Evolutionary conservation across 2,113 vertebrate genomes (phyloP), one percentile per base, ranked within the genome.

Genomic region (Ammodytes marinus): DNA sequence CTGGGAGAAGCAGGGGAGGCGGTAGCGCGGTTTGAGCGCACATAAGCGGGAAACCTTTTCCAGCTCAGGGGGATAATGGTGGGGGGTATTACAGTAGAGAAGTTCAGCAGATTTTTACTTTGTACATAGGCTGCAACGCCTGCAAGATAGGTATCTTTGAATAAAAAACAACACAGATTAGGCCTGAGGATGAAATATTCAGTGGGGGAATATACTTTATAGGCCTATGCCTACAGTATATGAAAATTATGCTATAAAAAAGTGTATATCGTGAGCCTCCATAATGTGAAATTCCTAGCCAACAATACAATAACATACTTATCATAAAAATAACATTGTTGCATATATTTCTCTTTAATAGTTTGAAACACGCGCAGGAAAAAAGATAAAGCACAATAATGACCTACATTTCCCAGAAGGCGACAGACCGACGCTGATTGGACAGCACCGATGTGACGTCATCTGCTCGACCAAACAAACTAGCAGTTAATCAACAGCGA

Each of bases 21-120:
- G 95, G 93, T 74, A 93, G 95, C 95, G 95, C 95, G 94, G 82
- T 95, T 95, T 93, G 87, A 85, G 80, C 75, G 71, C 91, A 89
- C 88, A 89, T 68, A 86, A 94, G 95, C 95, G 95, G 95, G 95
- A 96, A 96, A 94, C 65, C 72, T 82, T 68, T 58, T 39, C 69
- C 79, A 52, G 58, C 75, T 83, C 71, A 79, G 60, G 82, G 70
- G 68, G 69, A 77, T 83, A 13, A 42, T 66, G 37, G 14, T 84
- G 67, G 59, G 46, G 35, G 12, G 17, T 57, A 6, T 47, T 17
- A 67, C 50, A 10, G 3, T 27, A 27, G 27, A 27, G 27, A 27
- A 27, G 27, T 27, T 27, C 27, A 27, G 27, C 27, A 27, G 2
- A 27, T 27, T 27, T 27, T 27, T 27, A 27, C 27, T 27, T 27